Base-by-base conservation (phyloP, 2,888 invertebrate genomes). In the Lordiphosa fenestrarum region DNA sequence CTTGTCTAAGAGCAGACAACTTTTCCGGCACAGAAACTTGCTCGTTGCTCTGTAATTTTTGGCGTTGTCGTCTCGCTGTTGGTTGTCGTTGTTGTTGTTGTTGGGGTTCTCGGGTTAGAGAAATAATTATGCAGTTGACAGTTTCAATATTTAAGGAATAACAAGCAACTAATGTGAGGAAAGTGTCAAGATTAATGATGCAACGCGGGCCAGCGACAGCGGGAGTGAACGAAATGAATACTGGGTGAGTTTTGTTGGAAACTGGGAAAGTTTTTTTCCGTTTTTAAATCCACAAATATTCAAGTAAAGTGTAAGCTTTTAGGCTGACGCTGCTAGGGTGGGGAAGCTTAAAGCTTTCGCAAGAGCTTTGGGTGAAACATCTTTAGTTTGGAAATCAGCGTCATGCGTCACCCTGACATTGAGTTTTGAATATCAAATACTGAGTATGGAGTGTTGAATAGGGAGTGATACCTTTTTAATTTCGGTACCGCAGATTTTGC, bases 51-150 rank as follows among this genome's bases (percentile, higher is more conserved):
- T 76, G 73, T 76, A 76, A 83, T 76, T 83, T 64, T 66, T 46
- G 37, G 59, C 36, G 42, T 39, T 53, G 51, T 51, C 53, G 51
- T 51, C 53, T 53, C 49, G 39, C 35, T 53, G 30, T 50, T 53
- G 50, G 39, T 37, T 53, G 30, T 10, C 39, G 12, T 33, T 41
- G 49, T 21, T 50, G 12, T 33, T 41, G 49, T 21, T 50, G 50
- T 19, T 53, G 35, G 37, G 41, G 46, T 48, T 49, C 12, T 53
- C 53, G 53, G 42, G 36, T 36, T 52, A 33, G 42, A 25, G 40
- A 59, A 59, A 69, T 82, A 80, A 71, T 75, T 65, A 70, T 76
- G 73, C 67, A 63, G 61, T 76, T 83, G 81, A 80, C 76, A 76
- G 73, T 75, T 69, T 80, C 81, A 75, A 76, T 75, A 83, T 76